A percentile compares a stretch with the other conserved stretches of the same genome.
phyloP scores from a whole-genome alignment of 2,797 vertebrate genomes.

The Vireo griseus region DNA sequence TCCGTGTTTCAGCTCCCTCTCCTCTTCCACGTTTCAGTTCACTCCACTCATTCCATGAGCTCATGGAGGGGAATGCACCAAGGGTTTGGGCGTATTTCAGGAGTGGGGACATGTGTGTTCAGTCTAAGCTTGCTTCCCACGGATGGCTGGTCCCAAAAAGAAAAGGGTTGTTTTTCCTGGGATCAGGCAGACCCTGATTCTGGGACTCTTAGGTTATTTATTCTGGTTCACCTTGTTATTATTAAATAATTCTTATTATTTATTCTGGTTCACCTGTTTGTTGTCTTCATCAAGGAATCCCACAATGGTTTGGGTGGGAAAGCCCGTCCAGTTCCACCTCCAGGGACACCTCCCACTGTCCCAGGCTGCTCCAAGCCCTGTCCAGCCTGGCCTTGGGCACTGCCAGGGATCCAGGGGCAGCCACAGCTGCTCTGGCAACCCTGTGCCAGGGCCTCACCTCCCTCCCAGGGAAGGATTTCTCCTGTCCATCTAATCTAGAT shows the following conservation, averaged over 20 bases:
- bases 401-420: background rate
- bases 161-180: background rate
- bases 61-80: accelerated
- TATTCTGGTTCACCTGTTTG: background rate
- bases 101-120: background rate
- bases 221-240: background rate
- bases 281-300: background rate
- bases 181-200: background rate
- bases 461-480: background rate
- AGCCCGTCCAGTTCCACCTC: background rate
- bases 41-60: background rate
- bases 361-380: accelerated
- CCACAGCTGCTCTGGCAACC: background rate
- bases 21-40: background rate
- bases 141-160: background rate
- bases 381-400: background rate
- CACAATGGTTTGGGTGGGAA: background rate
- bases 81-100: background rate
- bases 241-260: too few species aligned
- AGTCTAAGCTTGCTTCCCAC: accelerated
- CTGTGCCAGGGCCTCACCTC: background rate
- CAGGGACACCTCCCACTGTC: accelerated
- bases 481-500: background rate
- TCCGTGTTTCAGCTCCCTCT: background rate
- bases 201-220: background rate